Evolutionary conservation across 2,888 invertebrate species (phyloP), one percentile per base, ranked within the genome.

Genomic region (Acrobeloides nanus): DNA sequence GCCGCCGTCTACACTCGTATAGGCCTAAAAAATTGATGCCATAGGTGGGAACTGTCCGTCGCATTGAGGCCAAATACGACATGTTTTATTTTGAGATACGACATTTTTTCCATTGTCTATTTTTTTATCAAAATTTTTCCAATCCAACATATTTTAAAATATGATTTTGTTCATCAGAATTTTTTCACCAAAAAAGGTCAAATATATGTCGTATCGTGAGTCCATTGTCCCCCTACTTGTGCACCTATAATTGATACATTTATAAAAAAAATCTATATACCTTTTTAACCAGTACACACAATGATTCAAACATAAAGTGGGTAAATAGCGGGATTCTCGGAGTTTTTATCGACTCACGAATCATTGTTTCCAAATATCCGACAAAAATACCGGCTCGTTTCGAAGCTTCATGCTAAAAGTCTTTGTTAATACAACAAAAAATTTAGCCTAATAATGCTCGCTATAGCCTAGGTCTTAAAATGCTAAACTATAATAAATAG

Each of bases 271-370:
- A 10, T 12, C 29, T 10, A 29, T 29, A 4, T 18, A 64, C 68
- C 61, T 65, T 65, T 38, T 73, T 68, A 25, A 81, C 76, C 24
- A 77, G 69, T 5, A 97, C 78, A 23, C 90, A 87, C 32, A 97
- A 79, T 0, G 88, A 86, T 79, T 99, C 97, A 74, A 99, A 97
- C 29, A 99, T 80, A 76, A 87, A 97, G 75, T 99, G 97, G 79
- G 95, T 95, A 79, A 95, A 95, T 75, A 92, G 87, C 0, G 97
- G 95, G 68, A 89, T 87, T 66, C 87, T 87, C 0, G 95, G 80
- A 25, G 61, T 56, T 45, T 59, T 56, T 21, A 59, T 57, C 12
- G 62, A 62, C 17, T 53, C 51, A 15, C 53, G 57, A 23, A 70
- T 59, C 38, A 70, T 49, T 23, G 48, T 40, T 1, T 55, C 60